Conservation (phyloP, 2,113 vertebrate genomes). For the Corvus cornix region DNA sequence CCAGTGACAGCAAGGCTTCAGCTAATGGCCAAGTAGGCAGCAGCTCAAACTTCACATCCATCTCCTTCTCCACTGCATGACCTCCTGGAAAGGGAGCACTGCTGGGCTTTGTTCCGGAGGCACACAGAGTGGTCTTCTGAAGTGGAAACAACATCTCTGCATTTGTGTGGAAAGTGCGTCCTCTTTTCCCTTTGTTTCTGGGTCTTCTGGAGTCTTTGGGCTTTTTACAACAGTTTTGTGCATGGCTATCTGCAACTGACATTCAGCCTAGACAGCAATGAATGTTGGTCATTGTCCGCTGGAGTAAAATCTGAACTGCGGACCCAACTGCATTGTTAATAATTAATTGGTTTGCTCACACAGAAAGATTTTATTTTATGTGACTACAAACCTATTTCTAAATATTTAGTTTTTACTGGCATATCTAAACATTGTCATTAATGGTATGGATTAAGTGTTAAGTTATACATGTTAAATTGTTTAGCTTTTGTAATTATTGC, state of each 20-base stretch:
- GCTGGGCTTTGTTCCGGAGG: accelerated
- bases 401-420: not conserved
- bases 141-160: not conserved
- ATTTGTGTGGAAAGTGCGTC: not conserved
- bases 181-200: not conserved
- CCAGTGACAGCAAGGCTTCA: not conserved
- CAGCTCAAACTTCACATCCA: not conserved
- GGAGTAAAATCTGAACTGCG: not conserved
- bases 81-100: accelerated
- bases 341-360: not conserved
- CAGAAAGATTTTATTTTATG: not conserved
- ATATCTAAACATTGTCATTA: not conserved
- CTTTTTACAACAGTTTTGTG: not conserved
- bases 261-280: not conserved
- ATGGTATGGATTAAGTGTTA: not conserved
- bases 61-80: not conserved
- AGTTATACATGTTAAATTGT: not conserved
- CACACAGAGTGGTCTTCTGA: not conserved
- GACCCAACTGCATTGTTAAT: not conserved
- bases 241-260: not conserved
- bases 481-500: not conserved
- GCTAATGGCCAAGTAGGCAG: not conserved
- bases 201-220: not conserved
- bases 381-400: not conserved
- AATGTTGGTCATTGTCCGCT: not conserved